A percentile compares a stretch with the other conserved stretches of the same genome.
Evolutionary conservation across 1,140 invertebrate species (phyloP).

Genomic region (Melitaea cinxia): DNA sequence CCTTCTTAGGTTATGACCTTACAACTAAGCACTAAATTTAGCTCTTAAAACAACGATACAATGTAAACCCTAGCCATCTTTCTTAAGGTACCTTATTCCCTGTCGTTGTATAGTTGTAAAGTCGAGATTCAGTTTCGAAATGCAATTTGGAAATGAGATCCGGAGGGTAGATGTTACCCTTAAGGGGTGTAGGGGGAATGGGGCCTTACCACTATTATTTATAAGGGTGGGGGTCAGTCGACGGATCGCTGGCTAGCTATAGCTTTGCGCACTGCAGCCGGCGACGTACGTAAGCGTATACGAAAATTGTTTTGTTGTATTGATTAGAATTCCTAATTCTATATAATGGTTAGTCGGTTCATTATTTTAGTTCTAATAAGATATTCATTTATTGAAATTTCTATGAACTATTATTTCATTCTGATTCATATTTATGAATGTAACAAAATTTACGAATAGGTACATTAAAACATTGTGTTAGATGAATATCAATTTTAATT

Average conservation of each 20-base stretch:
- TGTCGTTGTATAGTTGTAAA: constrained; percentile 57
- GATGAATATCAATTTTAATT: too few species aligned
- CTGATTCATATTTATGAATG: too few species aligned
- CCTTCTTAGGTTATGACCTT: constrained; percentile 79
- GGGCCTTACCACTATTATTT: constrained; percentile 79
- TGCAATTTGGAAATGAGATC: constrained; percentile 81
- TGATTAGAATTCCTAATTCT: constrained; percentile 30
- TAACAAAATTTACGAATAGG: too few species aligned
- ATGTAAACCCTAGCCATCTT: constrained; percentile 40
- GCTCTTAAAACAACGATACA: constrained; percentile 49
- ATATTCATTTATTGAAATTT: background rate
- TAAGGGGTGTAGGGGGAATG: constrained; percentile 65
- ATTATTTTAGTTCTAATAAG: background rate
- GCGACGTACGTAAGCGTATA: constrained; percentile 58
- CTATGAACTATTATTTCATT: background rate
- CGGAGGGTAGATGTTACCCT: constrained; percentile 74
- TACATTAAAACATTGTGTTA: too few species aligned
- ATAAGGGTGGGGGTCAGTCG: constrained; percentile 78
- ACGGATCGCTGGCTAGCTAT: constrained; percentile 65
- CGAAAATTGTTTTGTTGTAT: constrained; percentile 63
- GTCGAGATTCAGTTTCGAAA: constrained; percentile 76
- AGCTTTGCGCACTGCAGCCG: constrained; percentile 56
- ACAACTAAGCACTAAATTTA: constrained; percentile 66
- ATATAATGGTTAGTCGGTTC: constrained; percentile 5
- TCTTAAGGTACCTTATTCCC: constrained; percentile 50